Evolutionary conservation across 1,140 invertebrate genomes (phyloP).

Genomic region (Araneus ventricosus): DNA sequence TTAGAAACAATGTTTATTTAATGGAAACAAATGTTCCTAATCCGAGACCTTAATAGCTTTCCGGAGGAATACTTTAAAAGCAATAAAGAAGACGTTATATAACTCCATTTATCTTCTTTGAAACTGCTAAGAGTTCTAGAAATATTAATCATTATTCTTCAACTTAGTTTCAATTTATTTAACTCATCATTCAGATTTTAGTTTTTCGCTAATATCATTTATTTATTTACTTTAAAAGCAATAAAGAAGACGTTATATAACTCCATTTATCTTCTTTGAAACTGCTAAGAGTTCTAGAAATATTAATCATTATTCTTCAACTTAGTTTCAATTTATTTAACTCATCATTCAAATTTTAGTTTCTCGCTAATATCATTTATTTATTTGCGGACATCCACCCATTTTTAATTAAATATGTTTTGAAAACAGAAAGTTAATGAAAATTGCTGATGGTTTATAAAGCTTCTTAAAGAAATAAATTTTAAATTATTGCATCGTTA

Average conservation of each 20-base stretch:
- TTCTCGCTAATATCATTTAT: too few species aligned
- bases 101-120: background rate
- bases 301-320: background rate
- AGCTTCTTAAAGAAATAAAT: too few species aligned
- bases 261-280: background rate
- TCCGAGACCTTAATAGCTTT: background rate
- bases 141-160: background rate
- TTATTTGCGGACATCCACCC: too few species aligned
- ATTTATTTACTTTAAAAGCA: too few species aligned
- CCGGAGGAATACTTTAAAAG: conserved; percentile 10
- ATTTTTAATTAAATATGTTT: too few species aligned
- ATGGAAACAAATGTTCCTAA: background rate
- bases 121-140: background rate
- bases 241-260: background rate
- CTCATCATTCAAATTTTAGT: background rate
- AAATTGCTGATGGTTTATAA: too few species aligned
- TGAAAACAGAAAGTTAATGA: too few species aligned
- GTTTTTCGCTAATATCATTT: too few species aligned
- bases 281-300: background rate
- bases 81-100: background rate
- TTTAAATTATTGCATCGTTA: too few species aligned
- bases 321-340: background rate
- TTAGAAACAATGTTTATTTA: background rate
- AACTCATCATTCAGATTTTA: background rate
- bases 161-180: background rate